Evolutionary conservation across 2,888 invertebrate genomes (phyloP).

Genomic region (Serrognathus titanus): DNA sequence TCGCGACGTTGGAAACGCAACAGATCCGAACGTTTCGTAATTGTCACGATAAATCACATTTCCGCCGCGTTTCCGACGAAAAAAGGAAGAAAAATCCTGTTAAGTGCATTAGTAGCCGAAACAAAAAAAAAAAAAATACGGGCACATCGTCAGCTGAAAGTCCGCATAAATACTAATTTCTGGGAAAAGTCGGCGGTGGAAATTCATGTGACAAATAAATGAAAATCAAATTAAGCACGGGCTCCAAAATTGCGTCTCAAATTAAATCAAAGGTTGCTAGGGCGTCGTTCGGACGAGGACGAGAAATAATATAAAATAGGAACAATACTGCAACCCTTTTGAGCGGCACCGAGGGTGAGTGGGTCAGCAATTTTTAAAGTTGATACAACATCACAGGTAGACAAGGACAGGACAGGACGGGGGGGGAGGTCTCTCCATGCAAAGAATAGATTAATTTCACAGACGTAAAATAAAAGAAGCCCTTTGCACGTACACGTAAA

Average conservation of each 20-base stretch:
- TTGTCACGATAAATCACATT: too few relatives aligned
- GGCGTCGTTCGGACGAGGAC: constrained; percentile 10
- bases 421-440: neutral
- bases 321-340: constrained; percentile 12
- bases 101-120: too few relatives aligned
- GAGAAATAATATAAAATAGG: constrained; percentile 11
- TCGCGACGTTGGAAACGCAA: too few relatives aligned
- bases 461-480: neutral
- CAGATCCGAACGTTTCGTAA: too few relatives aligned
- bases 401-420: constrained; percentile 5
- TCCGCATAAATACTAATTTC: neutral
- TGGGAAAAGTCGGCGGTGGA: neutral
- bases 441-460: neutral
- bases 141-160: neutral
- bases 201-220: constrained; percentile 11
- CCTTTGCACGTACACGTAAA: neutral
- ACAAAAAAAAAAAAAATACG: too few relatives aligned
- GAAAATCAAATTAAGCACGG: constrained; percentile 14
- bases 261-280: constrained; percentile 19
- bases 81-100: too few relatives aligned
- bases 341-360: constrained; percentile 1
- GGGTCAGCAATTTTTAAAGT: constrained; percentile 16
- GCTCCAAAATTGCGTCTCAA: constrained; percentile 12
- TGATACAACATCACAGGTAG: constrained; percentile 17
- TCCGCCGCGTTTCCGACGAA: too few relatives aligned